phyloP scores from a whole-genome alignment of 2,797 vertebrate species.

The Intellagama lesueurii region DNA sequence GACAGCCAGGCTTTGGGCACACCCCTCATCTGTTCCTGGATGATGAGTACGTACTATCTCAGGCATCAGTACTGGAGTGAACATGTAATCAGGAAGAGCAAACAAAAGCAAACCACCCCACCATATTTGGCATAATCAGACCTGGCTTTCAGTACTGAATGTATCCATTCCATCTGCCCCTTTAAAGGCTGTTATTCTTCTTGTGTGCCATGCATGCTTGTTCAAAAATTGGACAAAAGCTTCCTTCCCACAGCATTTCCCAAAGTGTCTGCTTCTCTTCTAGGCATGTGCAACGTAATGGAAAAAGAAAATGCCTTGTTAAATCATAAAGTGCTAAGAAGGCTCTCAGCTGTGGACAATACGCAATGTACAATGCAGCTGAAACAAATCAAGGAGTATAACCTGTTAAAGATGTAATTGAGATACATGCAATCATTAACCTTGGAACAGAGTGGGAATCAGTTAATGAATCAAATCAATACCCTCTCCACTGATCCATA shows the following conservation, averaged over 20 bases:
- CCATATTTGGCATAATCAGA: constrained; percentile 23
- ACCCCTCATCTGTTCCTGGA: background rate
- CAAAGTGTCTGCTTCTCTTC: constrained; percentile 59
- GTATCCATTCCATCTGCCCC: background rate
- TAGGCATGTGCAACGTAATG: constrained; percentile 70
- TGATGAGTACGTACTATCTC: background rate
- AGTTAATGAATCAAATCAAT: constrained; percentile 99
- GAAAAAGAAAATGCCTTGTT: constrained; percentile 70
- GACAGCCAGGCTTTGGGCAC: background rate
- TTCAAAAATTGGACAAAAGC: constrained; percentile 54
- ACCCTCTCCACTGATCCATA: constrained; percentile 98
- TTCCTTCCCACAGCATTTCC: constrained; percentile 58
- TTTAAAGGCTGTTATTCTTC: constrained; percentile 45
- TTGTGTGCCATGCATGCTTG: constrained; percentile 16
- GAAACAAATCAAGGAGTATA: constrained; percentile 89
- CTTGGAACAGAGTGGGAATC: constrained; percentile 91
- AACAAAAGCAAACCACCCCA: background rate
- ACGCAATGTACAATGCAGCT: constrained; percentile 81
- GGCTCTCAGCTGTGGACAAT: constrained; percentile 73
- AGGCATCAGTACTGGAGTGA: background rate
- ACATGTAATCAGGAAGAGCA: constrained; percentile 38
- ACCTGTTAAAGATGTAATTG: constrained; percentile 92
- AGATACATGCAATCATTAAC: constrained; percentile 98
- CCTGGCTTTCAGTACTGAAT: constrained; percentile 45
- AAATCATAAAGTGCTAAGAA: constrained; percentile 74